phyloP scores from a whole-genome alignment of 2,888 invertebrate genomes.

The Celastrina argiolus region DNA sequence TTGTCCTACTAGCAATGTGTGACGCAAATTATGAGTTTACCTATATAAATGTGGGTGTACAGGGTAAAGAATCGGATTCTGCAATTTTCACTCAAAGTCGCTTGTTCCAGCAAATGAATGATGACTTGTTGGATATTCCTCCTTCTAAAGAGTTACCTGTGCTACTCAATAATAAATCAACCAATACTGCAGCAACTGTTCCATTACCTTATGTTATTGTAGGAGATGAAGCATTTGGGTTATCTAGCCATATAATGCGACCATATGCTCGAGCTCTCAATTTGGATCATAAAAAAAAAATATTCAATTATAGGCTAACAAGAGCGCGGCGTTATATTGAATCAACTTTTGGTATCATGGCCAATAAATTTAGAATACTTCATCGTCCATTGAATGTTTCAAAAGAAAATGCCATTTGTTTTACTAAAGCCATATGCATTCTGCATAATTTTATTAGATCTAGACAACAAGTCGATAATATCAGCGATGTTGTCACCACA shows the following conservation, averaged over 20 bases:
- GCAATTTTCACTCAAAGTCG: too few relatives aligned
- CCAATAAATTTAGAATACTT: conserved; percentile 30
- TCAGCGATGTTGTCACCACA: conserved; percentile 31
- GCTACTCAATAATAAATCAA: conserved; percentile 28
- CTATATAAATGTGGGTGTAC: too few relatives aligned
- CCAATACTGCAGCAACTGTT: conserved; percentile 31
- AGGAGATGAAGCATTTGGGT: conserved; percentile 13
- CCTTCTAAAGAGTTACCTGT: conserved; percentile 27
- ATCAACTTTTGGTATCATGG: conserved; percentile 30
- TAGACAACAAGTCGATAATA: conserved; percentile 29
- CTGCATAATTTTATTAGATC: conserved; percentile 28
- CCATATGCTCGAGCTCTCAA: conserved; percentile 34
- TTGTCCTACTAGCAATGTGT: too few relatives aligned
- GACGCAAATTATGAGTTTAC: too few relatives aligned
- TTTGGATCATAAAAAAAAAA: conserved; percentile 33
- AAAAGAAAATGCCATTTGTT: conserved; percentile 27
- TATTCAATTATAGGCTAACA: conserved; percentile 24
- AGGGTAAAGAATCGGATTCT: too few relatives aligned
- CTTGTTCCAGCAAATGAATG: too few relatives aligned
- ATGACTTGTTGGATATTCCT: conserved; percentile 34
- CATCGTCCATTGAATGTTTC: conserved; percentile 28
- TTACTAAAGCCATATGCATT: conserved; percentile 30
- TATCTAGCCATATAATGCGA: conserved; percentile 32
- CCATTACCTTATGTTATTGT: conserved; percentile 28
- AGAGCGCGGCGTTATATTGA: conserved; percentile 34